These are phyloP conservation scores for Eclectus roratus DNA, from an alignment of 2,113 vertebrate genomes.

Conservation along the genomic window DNA sequence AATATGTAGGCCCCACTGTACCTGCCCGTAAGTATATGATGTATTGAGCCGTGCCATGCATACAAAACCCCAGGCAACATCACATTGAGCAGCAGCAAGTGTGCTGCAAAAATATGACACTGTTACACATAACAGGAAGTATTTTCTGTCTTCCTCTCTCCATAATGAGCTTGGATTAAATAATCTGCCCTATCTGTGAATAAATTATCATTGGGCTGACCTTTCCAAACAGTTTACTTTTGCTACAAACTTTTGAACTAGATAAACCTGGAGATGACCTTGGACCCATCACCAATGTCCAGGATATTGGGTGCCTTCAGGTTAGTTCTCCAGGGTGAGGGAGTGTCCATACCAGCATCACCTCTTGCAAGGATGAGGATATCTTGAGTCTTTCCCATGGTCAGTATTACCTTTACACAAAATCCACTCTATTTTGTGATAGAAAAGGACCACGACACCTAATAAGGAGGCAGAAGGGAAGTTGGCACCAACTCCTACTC, in stretches of 20 bases:
- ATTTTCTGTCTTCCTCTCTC: not conserved
- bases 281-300: not conserved
- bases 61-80: constrained; percentile 29
- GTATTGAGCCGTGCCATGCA: not conserved
- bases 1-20: not conserved
- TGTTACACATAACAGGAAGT: not conserved
- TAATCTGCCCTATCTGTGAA: not conserved
- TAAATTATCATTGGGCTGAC: not conserved
- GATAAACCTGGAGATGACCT: not conserved
- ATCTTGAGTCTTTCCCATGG: not conserved
- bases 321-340: not conserved
- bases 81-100: constrained; percentile 30
- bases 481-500: not conserved
- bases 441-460: fast-evolving
- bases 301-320: not conserved
- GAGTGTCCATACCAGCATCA: fast-evolving
- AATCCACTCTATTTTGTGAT: not conserved
- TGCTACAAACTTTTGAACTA: not conserved
- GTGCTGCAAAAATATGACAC: not conserved
- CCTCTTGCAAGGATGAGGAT: fast-evolving
- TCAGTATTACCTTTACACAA: not conserved
- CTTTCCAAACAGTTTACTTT: not conserved
- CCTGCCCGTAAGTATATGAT: constrained; percentile 18
- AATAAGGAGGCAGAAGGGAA: not conserved
- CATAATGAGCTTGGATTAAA: not conserved